These are phyloP conservation scores for Pediacus dermestoides DNA, from an alignment of 2,888 invertebrate genomes.

Conservation along the genomic window DNA sequence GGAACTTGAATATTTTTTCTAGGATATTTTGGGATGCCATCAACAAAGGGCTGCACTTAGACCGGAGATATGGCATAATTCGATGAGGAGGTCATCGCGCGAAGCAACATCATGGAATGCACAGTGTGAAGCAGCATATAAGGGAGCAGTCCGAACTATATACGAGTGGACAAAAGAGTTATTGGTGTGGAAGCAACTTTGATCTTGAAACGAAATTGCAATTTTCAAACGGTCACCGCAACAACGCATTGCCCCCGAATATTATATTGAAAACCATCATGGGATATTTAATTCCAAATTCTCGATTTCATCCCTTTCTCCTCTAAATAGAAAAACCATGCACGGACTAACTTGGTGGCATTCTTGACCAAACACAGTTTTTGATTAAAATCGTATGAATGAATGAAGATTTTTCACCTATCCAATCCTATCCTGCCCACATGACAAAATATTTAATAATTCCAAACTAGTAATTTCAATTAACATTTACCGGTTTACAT, in stretches of 20 bases:
- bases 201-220: conserved; percentile 50
- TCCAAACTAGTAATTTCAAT: too few species aligned
- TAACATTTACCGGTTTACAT: too few species aligned
- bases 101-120: conserved; percentile 33
- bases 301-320: conserved; percentile 17
- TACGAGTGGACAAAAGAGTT: conserved; percentile 44
- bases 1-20: too few species aligned
- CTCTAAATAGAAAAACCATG: conserved; percentile 18
- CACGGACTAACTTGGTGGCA: conserved; percentile 14
- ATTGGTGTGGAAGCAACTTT: conserved; percentile 47
- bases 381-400: too few species aligned
- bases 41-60: too few species aligned
- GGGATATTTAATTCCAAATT: conserved; percentile 41
- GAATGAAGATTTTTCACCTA: too few species aligned
- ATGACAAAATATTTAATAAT: too few species aligned
- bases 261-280: conserved; percentile 46
- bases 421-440: too few species aligned
- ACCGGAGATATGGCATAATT: conserved; percentile 4
- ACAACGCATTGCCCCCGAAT: conserved; percentile 43
- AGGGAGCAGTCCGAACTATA: conserved; percentile 17
- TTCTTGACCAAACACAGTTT: too few species aligned
- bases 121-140: conserved; percentile 15
- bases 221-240: conserved; percentile 49
- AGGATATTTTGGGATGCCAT: too few species aligned
- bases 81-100: conserved; percentile 16